Evolutionary conservation across 2,797 vertebrate genomes (phyloP), one percentile per base, ranked within the genome.

Genomic region (Zenarchopterus dispar): DNA sequence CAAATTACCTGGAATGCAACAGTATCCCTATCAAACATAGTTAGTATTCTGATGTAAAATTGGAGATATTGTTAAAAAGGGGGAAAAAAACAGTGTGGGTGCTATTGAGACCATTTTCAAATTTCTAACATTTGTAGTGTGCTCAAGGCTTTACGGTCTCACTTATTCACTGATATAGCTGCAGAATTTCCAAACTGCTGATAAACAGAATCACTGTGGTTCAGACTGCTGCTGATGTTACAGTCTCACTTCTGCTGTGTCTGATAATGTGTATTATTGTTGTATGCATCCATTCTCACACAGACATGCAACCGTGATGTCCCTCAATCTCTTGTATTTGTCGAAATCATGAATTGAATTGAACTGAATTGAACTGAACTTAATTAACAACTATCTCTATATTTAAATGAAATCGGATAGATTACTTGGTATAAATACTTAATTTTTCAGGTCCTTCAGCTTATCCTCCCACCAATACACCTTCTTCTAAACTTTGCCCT

Each of bases 171-270:
- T 8, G 28, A 4, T 15, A 24, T 36, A 46, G 50, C 23, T 49
- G 36, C 28, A 44, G 46, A 55, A 47, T 57, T 57, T 61, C 15
- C 41, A 33, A 21, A 33, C 52, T 52, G 51, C 47, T 33, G 47
- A 39, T 39, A 39, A 5, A 15, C 33, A 42, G 43, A 58, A 56
- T 45, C 18, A 46, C 52, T 47, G 54, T 47, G 46, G 44, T 61
- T 50, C 41, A 45, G 39, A 18, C 11, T 28, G 44, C 22, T 66
- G 65, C 69, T 64, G 59, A 67, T 43, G 39, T 22, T 60, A 63
- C 62, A 51, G 44, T 70, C 56, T 67, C 58, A 67, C 55, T 73
- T 69, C 72, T 65, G 16, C 45, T 43, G 23, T 43, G 28, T 55
- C 11, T 42, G 22, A 6, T 43, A 24, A 19, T 36, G 16, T 21